Percentiles rank a stretch among this genome's conserved stretches.
These are phyloP conservation scores for Diogma glabrata DNA, from an alignment of 2,888 invertebrate genomes.

Conservation along the genomic window DNA sequence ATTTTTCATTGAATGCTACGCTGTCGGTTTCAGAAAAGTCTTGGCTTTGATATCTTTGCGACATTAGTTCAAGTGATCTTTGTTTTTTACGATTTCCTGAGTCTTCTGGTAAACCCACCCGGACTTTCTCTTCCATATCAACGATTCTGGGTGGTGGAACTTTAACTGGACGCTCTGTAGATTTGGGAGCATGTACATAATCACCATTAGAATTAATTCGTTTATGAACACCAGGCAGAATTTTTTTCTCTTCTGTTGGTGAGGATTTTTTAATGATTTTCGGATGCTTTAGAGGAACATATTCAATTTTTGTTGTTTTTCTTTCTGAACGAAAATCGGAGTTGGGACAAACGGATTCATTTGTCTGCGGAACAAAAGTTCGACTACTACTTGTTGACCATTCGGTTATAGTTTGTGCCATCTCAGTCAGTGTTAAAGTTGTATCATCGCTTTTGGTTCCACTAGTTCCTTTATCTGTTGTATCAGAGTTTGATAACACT, in stretches of 20 bases:
- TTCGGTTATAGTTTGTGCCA: conserved; percentile 69
- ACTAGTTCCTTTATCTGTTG: conserved; percentile 44
- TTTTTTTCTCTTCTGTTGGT: conserved; percentile 27
- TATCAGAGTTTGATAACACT: conserved; percentile 49
- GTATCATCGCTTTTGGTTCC: conserved; percentile 74
- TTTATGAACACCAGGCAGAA: conserved; percentile 30
- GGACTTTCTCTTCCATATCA: conserved; percentile 20
- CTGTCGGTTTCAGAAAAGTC: conserved; percentile 39
- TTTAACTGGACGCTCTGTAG: conserved; percentile 35
- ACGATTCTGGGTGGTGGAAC: conserved; percentile 32
- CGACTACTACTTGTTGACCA: conserved; percentile 75
- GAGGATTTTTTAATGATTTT: conserved; percentile 26
- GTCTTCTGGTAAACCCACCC: conserved; percentile 23
- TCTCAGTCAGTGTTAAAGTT: conserved; percentile 52
- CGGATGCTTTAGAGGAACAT: conserved; percentile 32
- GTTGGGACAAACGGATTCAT: conserved; percentile 23
- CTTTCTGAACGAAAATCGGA: conserved; percentile 19
- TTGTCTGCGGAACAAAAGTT: conserved; percentile 53
- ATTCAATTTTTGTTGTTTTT: conserved; percentile 25
- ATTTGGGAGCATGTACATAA: conserved; percentile 19
- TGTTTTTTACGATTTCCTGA: conserved; percentile 32
- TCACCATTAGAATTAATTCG: conserved; percentile 27
- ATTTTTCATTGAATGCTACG: conserved; percentile 44
- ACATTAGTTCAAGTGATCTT: conserved; percentile 40
- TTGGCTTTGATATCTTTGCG: conserved; percentile 47